Evolutionary conservation across 2,888 invertebrate genomes (phyloP), one percentile per base, ranked within the genome.

Genomic region (Catocala nupta): DNA sequence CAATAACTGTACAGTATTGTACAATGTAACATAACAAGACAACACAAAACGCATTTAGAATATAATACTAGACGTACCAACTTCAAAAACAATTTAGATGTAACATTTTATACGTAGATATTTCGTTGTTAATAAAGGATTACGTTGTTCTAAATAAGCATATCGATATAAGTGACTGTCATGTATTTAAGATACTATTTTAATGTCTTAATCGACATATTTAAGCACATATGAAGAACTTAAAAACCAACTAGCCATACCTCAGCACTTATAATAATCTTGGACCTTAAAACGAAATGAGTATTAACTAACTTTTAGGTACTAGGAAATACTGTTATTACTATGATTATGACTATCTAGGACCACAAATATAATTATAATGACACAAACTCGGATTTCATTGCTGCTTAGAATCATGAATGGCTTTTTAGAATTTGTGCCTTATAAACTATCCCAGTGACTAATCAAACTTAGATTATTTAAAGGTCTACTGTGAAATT

Each of bases 1-100:
- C 93, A 89, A 83, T 81, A 81, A 84, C 90, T 92, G 91, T 92
- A 92, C 93, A 92, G 73, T 73, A 90, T 88, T 90, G 92, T 92
- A 93, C 92, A 77, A 77, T 70, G 74, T 77, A 79, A 68, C 72
- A 64, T 70, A 65, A 76, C 65, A 33, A 48, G 43, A 69, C 48
- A 77, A 62, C 49, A 61, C 70, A 71, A 66, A 71, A 68, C 62
- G 68, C 51, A 73, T 65, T 65, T 70, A 13, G 44, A 65, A 51
- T 13, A 36, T 9, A 6, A 34, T 49, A 33, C 6, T 49, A 48
- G 12, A 11, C 11, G 48, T 48, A 45, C 12, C n/a, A 4, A 25
- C 48, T 16, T 25, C 9, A 12, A 13, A n/a, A 45, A 45, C 12
- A 12, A 45, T 45, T 7, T 45, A n/a, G 5, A 12, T 45, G 4